Base-by-base conservation (phyloP, 2,888 invertebrate genomes). In the Eupithecia vulgata region DNA sequence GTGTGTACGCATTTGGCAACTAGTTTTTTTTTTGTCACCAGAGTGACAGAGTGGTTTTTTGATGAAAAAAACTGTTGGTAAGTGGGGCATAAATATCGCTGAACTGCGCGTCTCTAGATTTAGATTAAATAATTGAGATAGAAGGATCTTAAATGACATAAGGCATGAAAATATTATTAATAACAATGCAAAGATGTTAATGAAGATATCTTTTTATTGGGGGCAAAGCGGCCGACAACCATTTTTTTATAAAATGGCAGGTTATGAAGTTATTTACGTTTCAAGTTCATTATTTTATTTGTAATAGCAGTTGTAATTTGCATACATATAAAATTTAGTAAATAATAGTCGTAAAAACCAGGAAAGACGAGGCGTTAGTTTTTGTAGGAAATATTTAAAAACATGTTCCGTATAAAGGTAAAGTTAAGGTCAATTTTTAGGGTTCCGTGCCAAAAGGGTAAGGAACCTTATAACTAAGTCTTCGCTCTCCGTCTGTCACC, bases 291-390 rank as follows among this genome's bases (percentile, higher is more conserved):
- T 34, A 17, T 61, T 61, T 34, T 17, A 34, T 17, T 17, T 61
- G 3, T 61, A 34, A 57, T 57, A 57, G 13, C 21, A n/a, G 34
- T 34, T 15, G 17, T 34, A 61, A 61, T 61, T 61, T 61, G 34
- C 61, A 57, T 61, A 34, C 30, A 34, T 5, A 61, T 61, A 34
- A 59, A 59, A 30, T 15, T 59, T 7, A 30, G 25, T 25, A 57
- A 59, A 59, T 30, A 61, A 5, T 17, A 17, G 34, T 61, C 61
- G 17, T 61, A 61, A 61, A 61, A 61, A 61, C 61, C 30, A 61
- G 61, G 61, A 30, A 61, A 34, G 34, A 61, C 61, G 12, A 57
- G 10, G 25, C 34, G 17, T 61, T 34, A 34, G 17, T 61, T 61
- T 59, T 61, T 61, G 34, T 2, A 61, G 61, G 61, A 61, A 61